Base-by-base conservation (phyloP, 2,888 invertebrate species). In the Pseudococcus longispinus region DNA sequence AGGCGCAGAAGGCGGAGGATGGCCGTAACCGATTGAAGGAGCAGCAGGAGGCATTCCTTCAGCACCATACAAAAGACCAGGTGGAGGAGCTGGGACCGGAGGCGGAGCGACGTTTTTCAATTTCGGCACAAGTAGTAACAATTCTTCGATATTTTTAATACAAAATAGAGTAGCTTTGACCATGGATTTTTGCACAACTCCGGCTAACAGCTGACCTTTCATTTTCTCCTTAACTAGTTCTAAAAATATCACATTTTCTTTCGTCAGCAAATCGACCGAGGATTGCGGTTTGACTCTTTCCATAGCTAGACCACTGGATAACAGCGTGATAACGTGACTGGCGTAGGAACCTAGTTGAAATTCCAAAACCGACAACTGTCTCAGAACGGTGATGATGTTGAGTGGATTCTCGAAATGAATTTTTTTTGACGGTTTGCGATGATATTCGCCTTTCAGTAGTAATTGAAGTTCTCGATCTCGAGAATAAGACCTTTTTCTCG, bases 151-250 rank as follows among this genome's bases (percentile, higher is more conserved):
- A 90, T 95, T 94, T 90, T 94, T 93, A 88, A 96, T 94, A 84
- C 95, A 95, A 88, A 93, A 93, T 89, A 95, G 94, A 87, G 94
- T 94, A 65, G 96, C 94, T 88, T 93, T 92, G 87, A 94, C 93
- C 88, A 95, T 95, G 88, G 91, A 90, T 84, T 91, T 91, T 87
- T 92, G 92, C 11, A 93, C 92, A 88, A 95, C 93, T 86, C 94
- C 94, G 42, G 95, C 95, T 89, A 95, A 93, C 88, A 94, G 91
- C 85, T 95, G 94, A 82, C 95, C 95, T 90, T 95, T 95, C 82
- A 97, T 91, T 91, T 96, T 96, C 91, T 96, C 96, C 89, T 96
- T 96, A 0, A 95, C 94, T 0, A 96, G 96, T 91, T 96, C 96
- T 88, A 97, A 93, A 88, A 96, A 92, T 0, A 95, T 93, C 86